Evolutionary conservation across 2,797 vertebrate species (phyloP).

Genomic region (Microctenopoma steveboyesi): DNA sequence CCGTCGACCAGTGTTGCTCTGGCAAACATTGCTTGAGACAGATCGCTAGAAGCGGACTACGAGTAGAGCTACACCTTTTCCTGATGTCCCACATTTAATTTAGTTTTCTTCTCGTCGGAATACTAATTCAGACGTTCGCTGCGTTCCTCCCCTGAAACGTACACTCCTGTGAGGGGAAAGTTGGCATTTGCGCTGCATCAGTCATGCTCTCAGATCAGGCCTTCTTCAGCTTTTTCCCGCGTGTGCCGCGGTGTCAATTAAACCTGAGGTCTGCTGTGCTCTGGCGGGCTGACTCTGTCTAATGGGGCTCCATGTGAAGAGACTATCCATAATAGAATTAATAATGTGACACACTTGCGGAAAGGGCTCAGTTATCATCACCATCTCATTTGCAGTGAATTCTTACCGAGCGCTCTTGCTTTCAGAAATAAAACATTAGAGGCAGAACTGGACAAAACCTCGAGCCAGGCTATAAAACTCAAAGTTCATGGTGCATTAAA

Average conservation of each 20-base stretch:
- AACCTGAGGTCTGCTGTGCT: conserved; percentile 64
- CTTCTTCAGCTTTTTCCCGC: conserved; percentile 44
- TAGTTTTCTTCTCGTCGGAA: conserved; percentile 20
- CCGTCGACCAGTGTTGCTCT: conserved; percentile 1
- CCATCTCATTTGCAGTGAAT: conserved; percentile 25
- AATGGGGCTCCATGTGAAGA: conserved; percentile 61
- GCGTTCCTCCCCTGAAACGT: conserved; percentile 23
- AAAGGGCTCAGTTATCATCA: conserved; percentile 48
- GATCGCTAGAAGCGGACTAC: background rate
- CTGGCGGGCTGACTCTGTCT: conserved; percentile 42
- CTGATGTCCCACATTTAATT: conserved; percentile 5
- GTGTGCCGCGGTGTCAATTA: conserved; percentile 71
- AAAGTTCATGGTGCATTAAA: conserved; percentile 41
- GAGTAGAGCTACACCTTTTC: background rate
- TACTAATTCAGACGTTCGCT: conserved; percentile 56
- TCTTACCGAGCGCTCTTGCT: conserved; percentile 10
- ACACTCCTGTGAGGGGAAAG: conserved; percentile 40
- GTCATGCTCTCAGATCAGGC: conserved; percentile 60
- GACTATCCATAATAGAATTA: conserved; percentile 69
- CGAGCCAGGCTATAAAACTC: conserved; percentile 20
- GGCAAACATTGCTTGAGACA: background rate
- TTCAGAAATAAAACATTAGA: conserved; percentile 40
- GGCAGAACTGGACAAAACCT: conserved; percentile 38
- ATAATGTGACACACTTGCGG: conserved; percentile 56
- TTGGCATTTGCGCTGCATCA: conserved; percentile 66